Evolutionary conservation across 1,140 invertebrate genomes (phyloP), one percentile per base, ranked within the genome.

Genomic region (Listronotus bonariensis): DNA sequence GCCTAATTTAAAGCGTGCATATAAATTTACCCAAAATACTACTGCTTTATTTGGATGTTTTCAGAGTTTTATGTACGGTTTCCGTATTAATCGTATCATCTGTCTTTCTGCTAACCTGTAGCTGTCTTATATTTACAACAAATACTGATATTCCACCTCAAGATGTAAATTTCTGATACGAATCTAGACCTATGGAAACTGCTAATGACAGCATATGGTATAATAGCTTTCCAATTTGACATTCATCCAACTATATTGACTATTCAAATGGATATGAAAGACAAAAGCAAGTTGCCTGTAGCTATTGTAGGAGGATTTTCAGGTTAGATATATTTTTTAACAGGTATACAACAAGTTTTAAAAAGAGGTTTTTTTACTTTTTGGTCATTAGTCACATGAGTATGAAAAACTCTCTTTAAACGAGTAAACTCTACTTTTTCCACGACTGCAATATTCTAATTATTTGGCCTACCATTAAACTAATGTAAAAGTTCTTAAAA

Each of bases 211-310:
- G 84, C 84, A 12, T 87, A 86, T 63, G 88, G 87, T 41, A 84
- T 89, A 43, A 76, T 89, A 34, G 83, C 86, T 10, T 89, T 89
- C 72, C 87, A 87, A 78, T 92, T 92, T 68, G 90, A 92, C 70
- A 86, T 92, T 41, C 90, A 92, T 80, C 89, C 90, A 3, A 87
- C 88, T 66, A 78, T 92, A 51, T 81, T 92, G 72, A 91, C 89
- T 0, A 84, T 92, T 11, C 90, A 91, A 78, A 87, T 92, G 42
- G 90, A 92, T 72, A 92, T 92, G 90, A 82, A 83, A 68, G 82
- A 86, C 41, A 87, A 87, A 62, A 75, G 79, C 1, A 83, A 86
- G 63, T 84, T 92, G n/a, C 81, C 85, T 64, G 80, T 80, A 69
- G 89, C 88, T 0, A 82, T 90, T 6, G 57, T 89, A 1, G 76